A percentile compares a stretch with the other conserved stretches of the same genome.
Conservation (phyloP, 2,113 vertebrate species). For the Narcine bancroftii region DNA sequence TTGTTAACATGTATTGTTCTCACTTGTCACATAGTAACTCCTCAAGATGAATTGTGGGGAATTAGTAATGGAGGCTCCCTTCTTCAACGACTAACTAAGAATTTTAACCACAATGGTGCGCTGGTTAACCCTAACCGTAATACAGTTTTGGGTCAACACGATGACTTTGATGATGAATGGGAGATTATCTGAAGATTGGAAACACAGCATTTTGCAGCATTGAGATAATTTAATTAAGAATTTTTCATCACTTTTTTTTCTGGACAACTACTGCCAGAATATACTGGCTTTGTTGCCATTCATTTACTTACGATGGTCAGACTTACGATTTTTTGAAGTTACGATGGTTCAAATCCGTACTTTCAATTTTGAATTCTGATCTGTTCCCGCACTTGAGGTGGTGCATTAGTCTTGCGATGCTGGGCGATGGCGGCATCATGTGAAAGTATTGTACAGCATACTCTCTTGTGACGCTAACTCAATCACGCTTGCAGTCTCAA, state of each 20-base stretch:
- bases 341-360: too few relatives aligned
- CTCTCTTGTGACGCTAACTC: too few relatives aligned
- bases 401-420: too few relatives aligned
- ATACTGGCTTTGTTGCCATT: slow-evolving; percentile 2
- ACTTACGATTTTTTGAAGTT: too few relatives aligned
- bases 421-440: too few relatives aligned
- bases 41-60: slow-evolving; percentile 82
- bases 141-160: slow-evolving; percentile 51
- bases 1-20: neutral
- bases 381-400: too few relatives aligned
- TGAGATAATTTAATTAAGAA: neutral
- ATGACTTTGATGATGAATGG: slow-evolving; percentile 92
- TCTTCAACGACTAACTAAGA: slow-evolving; percentile 82
- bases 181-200: slow-evolving; percentile 76
- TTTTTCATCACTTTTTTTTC: neutral
- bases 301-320: too few relatives aligned
- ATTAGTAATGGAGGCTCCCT: slow-evolving; percentile 68
- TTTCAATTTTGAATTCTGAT: too few relatives aligned
- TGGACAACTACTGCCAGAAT: neutral
- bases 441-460: too few relatives aligned
- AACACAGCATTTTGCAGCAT: neutral
- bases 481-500: too few relatives aligned
- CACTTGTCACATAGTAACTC: slow-evolving; percentile 64
- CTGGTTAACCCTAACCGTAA: slow-evolving; percentile 50
- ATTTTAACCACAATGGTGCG: slow-evolving; percentile 63